phyloP scores from a whole-genome alignment of 2,113 vertebrate genomes.

The Proterorhinus semilunaris region DNA sequence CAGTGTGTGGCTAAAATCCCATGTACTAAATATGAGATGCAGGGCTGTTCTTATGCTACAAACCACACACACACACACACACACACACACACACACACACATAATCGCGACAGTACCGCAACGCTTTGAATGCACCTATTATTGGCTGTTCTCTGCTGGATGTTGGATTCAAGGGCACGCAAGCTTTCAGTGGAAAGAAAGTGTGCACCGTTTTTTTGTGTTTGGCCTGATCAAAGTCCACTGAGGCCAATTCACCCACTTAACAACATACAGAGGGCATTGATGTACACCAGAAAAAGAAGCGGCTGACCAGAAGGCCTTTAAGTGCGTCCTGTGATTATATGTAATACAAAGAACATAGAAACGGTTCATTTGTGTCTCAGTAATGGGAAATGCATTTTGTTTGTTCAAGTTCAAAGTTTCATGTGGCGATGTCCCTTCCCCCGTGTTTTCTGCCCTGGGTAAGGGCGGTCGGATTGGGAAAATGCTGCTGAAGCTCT shows the following conservation, averaged over 20 bases:
- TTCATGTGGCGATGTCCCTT: too few relatives aligned
- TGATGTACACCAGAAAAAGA: slow-evolving; percentile 6
- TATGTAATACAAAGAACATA: not conserved
- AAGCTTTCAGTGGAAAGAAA: not conserved
- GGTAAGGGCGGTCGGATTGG: too few relatives aligned
- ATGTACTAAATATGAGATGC: slow-evolving; percentile 27
- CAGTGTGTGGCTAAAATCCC: slow-evolving; percentile 25
- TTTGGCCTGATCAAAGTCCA: slow-evolving; percentile 8
- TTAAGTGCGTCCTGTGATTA: not conserved
- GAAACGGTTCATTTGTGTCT: not conserved
- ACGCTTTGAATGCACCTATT: slow-evolving; percentile 6
- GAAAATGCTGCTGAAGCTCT: too few relatives aligned
- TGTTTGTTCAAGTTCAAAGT: not conserved
- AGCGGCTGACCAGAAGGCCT: not conserved
- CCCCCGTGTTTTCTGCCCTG: too few relatives aligned
- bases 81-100: slow-evolving; percentile 23
- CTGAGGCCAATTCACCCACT: not conserved
- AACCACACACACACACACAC: not conserved
- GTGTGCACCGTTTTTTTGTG: not conserved
- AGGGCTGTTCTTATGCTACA: slow-evolving; percentile 5
- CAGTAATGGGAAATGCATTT: not conserved
- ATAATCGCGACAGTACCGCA: slow-evolving; percentile 11
- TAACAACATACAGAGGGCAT: slow-evolving; percentile 7
- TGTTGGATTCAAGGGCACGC: slow-evolving; percentile 19
- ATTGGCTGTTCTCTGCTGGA: slow-evolving; percentile 13